Conservation (phyloP, 2,888 invertebrate genomes). For the Euphydryas editha region DNA sequence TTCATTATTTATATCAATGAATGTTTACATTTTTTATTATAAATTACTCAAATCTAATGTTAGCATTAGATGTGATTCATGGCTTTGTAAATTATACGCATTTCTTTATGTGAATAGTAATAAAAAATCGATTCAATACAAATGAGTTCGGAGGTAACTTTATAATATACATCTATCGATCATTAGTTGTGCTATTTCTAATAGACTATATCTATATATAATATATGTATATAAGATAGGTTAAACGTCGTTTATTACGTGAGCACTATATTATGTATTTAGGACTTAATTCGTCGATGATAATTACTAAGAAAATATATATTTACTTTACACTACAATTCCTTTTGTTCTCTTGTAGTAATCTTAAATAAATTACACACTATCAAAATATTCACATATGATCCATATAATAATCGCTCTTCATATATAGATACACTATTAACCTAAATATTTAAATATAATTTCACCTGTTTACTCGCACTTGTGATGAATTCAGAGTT, state of each 20-base stretch:
- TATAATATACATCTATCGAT: background rate
- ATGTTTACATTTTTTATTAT: no score
- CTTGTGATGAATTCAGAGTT: background rate
- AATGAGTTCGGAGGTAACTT: background rate
- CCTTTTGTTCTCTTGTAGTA: constrained; percentile 30
- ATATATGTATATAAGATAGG: constrained; percentile 20
- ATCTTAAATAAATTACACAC: constrained; percentile 38
- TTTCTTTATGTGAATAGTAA: background rate
- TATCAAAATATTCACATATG: constrained; percentile 35
- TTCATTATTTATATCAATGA: no score
- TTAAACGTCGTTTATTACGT: constrained; percentile 38
- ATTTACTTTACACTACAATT: constrained; percentile 20
- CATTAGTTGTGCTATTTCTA: no score
- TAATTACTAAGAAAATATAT: constrained; percentile 15
- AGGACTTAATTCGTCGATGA: background rate
- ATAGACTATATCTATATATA: background rate
- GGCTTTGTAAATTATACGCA: no score
- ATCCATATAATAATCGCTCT: constrained; percentile 33
- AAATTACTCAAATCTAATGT: no score
- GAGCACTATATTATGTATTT: constrained; percentile 23
- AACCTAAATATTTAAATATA: constrained; percentile 16
- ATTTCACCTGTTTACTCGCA: constrained; percentile 28
- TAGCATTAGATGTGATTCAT: no score
- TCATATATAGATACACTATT: constrained; percentile 23
- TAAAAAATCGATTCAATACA: background rate